Evolutionary conservation across 2,113 vertebrate genomes (phyloP), one percentile per base, ranked within the genome.

Genomic region (Neomonachus schauinslandi): DNA sequence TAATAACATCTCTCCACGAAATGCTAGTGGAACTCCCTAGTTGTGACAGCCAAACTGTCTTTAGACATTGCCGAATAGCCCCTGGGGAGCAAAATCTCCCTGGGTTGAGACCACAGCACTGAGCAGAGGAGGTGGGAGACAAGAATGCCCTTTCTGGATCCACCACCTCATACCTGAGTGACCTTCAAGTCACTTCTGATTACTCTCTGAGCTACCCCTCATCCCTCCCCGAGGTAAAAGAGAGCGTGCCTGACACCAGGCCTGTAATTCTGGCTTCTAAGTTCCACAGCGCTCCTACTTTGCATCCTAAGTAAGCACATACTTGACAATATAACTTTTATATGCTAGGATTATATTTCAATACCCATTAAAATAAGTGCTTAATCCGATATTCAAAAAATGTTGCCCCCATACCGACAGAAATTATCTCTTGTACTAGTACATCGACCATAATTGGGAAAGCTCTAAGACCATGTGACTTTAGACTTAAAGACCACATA

Each of bases 211-310:
- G 24, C 21, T 7, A 10, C 39, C 10, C 31, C 18, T 55, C 57
- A 2, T 26, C 33, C 72, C 53, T 5, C 6, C 31, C 21, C 6
- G 13, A 16, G 59, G 36, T 22, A 39, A 33, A 18, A 49, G 49
- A 31, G 13, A 31, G 55, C 72, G 2, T 0, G 0, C 8, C 19
- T 15, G 11, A 22, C 71, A 1, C 84, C 2, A 8, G 14, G 7
- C 51, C 69, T 36, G 59, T 21, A 7, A 0, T 26, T 26, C 39
- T 33, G 51, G 42, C 11, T 76, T 7, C 51, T 63, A 1, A 28
- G 26, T 63, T 3, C 11, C 16, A 1, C 3, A 2, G 0, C 24
- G 19, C 14, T 51, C n/a, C 53, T 69, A 0, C 53, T 74, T 21
- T 33, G 65, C 28, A 0, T 39, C 12, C 49, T 36, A 26, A 53